phyloP scores from a whole-genome alignment of 2,797 vertebrate species.

The Todus mexicanus region DNA sequence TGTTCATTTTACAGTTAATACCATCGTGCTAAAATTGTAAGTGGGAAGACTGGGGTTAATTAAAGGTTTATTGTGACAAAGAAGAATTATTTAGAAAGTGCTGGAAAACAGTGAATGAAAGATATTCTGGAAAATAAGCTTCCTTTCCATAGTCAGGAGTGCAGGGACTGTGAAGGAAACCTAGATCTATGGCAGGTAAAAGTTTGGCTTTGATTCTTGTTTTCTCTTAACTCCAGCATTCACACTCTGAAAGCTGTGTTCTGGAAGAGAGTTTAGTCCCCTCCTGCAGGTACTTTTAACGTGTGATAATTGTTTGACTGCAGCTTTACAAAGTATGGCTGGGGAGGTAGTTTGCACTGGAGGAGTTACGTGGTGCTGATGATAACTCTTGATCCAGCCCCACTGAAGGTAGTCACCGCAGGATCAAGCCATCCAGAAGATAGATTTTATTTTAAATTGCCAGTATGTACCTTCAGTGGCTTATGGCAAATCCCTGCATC shows the following conservation, averaged over 20 bases:
- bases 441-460: background rate
- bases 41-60: background rate
- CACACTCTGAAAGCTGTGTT: conserved; percentile 34
- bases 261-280: conserved; percentile 16
- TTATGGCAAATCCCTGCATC: background rate
- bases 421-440: background rate
- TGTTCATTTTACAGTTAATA: background rate
- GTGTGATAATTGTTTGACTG: conserved; percentile 2
- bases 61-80: background rate
- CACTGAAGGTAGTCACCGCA: background rate
- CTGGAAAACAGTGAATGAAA: background rate
- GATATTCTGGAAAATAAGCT: background rate
- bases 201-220: conserved; percentile 14
- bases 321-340: conserved; percentile 27
- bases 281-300: background rate
- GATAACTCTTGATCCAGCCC: background rate
- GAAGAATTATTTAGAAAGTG: background rate
- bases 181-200: background rate
- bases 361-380: background rate
- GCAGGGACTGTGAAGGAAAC: background rate
- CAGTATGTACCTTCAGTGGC: background rate
- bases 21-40: background rate
- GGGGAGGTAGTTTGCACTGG: background rate
- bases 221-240: conserved; percentile 1
- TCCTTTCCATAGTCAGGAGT: background rate